These are phyloP conservation scores for Dicrostonyx torquatus DNA, from an alignment of 2,797 vertebrate genomes.

Conservation along the genomic window DNA sequence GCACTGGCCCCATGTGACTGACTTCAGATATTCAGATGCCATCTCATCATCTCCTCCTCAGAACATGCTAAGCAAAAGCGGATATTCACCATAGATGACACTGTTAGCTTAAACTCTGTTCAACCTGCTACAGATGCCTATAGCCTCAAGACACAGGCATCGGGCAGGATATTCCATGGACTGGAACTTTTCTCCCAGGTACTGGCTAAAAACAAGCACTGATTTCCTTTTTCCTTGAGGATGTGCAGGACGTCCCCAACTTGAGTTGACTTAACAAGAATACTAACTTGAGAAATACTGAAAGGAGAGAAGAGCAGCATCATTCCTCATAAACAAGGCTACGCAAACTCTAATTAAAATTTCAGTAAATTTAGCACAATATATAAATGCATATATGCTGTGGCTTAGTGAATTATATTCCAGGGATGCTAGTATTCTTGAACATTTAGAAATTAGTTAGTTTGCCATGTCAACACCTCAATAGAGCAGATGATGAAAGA, in stretches of 20 bases:
- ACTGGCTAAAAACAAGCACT: background rate
- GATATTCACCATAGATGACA: background rate
- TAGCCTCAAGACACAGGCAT: background rate
- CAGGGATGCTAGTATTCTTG: background rate
- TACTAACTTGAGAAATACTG: background rate
- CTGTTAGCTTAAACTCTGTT: background rate
- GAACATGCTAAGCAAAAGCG: background rate
- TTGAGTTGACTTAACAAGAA: background rate
- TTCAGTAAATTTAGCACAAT: background rate
- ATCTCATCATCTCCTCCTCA: background rate
- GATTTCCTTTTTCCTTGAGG: background rate
- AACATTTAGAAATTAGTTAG: background rate
- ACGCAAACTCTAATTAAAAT: background rate
- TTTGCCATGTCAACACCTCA: background rate
- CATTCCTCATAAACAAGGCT: background rate
- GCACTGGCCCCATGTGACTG: background rate
- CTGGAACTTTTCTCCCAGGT: background rate
- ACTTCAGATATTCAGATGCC: background rate
- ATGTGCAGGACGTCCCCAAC: background rate
- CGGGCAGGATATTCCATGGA: background rate
- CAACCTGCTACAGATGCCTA: background rate
- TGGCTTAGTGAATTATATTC: background rate
- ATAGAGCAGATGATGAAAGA: background rate
- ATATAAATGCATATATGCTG: background rate
- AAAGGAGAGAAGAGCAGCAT: background rate